These are phyloP conservation scores for Sparidentex hasta DNA, from an alignment of 2,797 vertebrate genomes.

Conservation along the genomic window DNA sequence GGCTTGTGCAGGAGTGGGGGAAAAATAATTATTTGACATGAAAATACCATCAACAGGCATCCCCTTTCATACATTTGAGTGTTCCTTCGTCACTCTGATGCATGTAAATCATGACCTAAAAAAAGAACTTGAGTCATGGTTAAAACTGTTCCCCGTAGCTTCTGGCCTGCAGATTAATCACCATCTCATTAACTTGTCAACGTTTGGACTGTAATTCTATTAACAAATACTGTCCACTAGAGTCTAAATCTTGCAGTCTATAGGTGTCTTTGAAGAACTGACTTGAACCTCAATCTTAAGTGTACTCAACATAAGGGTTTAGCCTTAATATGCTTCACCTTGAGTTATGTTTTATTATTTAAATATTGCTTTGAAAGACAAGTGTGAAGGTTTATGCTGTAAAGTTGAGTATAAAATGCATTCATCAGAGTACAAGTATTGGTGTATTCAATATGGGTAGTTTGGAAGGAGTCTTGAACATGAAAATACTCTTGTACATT, in stretches of 20 bases:
- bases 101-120: too few species aligned
- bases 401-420: neutral
- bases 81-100: too few species aligned
- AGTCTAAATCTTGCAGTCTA: neutral
- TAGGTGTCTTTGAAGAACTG: neutral
- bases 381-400: neutral
- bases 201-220: neutral
- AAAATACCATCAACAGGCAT: neutral
- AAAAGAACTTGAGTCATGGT: too few species aligned
- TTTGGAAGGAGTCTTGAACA: conserved; percentile 16
- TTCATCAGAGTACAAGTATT: neutral
- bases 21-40: neutral
- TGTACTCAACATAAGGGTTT: neutral
- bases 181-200: neutral
- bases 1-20: neutral
- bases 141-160: neutral
- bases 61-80: neutral
- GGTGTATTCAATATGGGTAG: neutral
- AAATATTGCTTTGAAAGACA: neutral
- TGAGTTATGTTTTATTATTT: neutral
- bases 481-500: conserved; percentile 27
- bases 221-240: neutral
- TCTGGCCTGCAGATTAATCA: neutral
- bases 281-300: neutral
- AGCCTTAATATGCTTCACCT: neutral